Conservation (phyloP, 2,113 vertebrate genomes). For the Actinemys pallida region DNA sequence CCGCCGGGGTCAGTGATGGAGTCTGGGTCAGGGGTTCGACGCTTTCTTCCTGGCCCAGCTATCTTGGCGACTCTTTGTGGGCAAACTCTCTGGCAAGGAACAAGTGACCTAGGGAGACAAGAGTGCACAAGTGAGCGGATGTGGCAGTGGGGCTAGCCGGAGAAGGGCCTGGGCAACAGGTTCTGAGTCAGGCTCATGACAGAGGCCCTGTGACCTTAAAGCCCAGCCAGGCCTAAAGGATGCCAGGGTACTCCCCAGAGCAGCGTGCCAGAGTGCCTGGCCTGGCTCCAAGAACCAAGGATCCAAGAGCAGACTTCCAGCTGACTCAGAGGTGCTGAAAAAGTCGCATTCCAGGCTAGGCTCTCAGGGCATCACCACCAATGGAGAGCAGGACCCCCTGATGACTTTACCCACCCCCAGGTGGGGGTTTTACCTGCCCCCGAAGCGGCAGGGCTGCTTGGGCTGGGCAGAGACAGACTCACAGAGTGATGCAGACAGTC, state of each 20-base stretch:
- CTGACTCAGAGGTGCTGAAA: background rate
- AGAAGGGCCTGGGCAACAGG: conserved; percentile 10
- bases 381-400: no score
- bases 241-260: background rate
- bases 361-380: background rate
- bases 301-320: no score
- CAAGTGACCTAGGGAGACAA: conserved; percentile 77
- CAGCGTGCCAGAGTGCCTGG: no score
- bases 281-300: no score
- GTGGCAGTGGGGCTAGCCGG: background rate
- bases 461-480: no score
- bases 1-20: conserved; percentile 91
- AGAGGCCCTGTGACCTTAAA: background rate
- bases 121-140: background rate
- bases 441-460: no score
- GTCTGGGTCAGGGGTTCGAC: conserved; percentile 98
- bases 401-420: no score
- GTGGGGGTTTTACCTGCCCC: no score
- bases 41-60: conserved; percentile 98
- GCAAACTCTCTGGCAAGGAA: conserved; percentile 91
- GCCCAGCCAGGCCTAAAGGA: background rate
- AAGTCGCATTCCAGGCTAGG: background rate
- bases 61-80: conserved; percentile 97
- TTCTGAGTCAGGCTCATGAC: background rate
- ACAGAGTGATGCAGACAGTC: no score